Evolutionary conservation across 2,888 invertebrate species (phyloP), one percentile per base, ranked within the genome.

Genomic region (Melinaea menophilus): DNA sequence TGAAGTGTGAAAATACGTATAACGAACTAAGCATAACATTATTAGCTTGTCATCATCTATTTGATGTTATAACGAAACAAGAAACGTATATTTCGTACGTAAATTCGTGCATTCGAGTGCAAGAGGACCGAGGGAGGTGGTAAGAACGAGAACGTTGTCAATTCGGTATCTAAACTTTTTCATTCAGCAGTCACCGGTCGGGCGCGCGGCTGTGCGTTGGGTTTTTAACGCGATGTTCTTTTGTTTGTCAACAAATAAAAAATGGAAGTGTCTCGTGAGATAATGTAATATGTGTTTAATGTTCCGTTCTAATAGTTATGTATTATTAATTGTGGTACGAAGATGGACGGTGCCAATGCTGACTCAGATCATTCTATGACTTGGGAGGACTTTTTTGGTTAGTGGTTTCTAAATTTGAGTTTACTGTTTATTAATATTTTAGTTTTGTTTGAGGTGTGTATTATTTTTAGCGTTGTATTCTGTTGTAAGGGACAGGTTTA

Each of bases 301-400:
- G 69, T 72, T 72, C 62, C 60, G 65, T 68, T 69, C 59, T 47
- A 61, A 66, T 66, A 58, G 60, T 70, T 65, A 54, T 64, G 63
- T 66, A 64, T 73, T 85, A 82, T 78, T 74, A 65, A 77, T 22
- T 77, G 81, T 84, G 68, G 41, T 68, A 74, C 72, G 80, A 89
- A 86, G 78, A 91, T 91, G 91, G 91, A 91, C 79, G 90, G 88
- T 79, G 84, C 88, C 73, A 90, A 87, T 75, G 90, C 90, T 77
- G 94, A 94, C 82, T 94, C 93, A 74, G 94, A 94, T 84, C 93
- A 93, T 77, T 94, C 93, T 80, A 92, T 93, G 91, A 93, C 93
- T 80, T 94, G 94, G 94, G 94, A 94, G 84, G 94, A 94, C 78
- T 94, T 94, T 91, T 94, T 93, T 78, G 94, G 94, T 94, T 77